Percentiles rank a stretch among this genome's conserved stretches.
Conservation (phyloP, 2,113 vertebrate species). For the Psilopsiagon aurifrons region DNA sequence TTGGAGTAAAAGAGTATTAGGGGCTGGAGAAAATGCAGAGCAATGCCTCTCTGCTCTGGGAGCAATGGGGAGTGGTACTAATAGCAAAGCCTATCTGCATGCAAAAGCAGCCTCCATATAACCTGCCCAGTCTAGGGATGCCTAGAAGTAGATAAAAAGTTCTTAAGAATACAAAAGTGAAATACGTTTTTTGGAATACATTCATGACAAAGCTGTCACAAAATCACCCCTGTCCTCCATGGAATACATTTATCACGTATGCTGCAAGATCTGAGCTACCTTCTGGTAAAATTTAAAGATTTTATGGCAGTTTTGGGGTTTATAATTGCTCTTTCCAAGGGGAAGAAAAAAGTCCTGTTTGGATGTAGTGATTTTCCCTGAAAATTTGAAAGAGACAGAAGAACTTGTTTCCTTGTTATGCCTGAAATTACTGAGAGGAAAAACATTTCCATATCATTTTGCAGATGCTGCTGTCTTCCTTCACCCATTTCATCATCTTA, state of each 20-base stretch:
- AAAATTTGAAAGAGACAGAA: background rate
- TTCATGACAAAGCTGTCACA: background rate
- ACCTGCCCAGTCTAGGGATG: background rate
- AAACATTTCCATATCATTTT: background rate
- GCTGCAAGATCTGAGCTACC: background rate
- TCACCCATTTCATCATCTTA: background rate
- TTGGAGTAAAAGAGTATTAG: background rate
- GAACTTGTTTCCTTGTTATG: background rate
- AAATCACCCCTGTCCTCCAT: background rate
- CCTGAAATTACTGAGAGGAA: background rate
- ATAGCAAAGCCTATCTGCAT: fast-evolving
- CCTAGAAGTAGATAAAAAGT: background rate
- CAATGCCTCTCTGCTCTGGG: background rate
- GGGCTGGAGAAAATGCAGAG: background rate
- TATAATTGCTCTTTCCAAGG: background rate
- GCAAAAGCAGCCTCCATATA: background rate
- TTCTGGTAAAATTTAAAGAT: background rate
- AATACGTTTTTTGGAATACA: fast-evolving
- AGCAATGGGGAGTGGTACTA: background rate
- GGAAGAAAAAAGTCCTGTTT: background rate
- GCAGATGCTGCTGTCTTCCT: background rate
- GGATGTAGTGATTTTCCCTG: background rate
- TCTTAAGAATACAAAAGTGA: background rate
- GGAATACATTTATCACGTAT: background rate
- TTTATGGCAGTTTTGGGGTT: background rate